Conservation (phyloP, 1,140 invertebrate genomes). For the Drosophila baimaii region DNA sequence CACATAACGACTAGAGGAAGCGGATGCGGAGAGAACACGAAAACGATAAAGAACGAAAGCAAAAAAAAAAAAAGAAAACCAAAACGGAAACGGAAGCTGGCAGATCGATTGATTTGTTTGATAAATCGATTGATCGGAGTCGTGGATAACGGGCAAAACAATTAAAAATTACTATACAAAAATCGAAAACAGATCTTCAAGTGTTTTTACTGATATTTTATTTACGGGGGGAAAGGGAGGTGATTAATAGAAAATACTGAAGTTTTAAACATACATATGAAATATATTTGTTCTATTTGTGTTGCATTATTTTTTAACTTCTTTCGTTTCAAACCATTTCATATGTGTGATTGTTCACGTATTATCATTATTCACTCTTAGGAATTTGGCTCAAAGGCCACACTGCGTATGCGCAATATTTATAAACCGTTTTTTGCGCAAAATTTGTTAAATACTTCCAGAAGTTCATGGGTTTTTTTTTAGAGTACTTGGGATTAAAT, state of each 20-base stretch:
- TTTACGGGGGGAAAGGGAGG: not conserved
- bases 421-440: not conserved
- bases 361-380: not conserved
- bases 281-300: not conserved
- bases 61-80: not conserved
- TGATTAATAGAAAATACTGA: not conserved
- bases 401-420: constrained; percentile 3
- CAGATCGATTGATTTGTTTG: constrained; percentile 37
- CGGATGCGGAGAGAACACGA: constrained; percentile 5
- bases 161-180: constrained; percentile 74
- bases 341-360: too few species aligned
- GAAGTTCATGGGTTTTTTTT: not conserved
- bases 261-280: too few species aligned
- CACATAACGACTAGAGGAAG: constrained; percentile 27
- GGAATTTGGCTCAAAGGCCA: not conserved
- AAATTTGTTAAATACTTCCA: not conserved
- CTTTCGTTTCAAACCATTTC: too few species aligned
- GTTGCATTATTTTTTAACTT: not conserved
- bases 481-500: not conserved
- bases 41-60: constrained; percentile 15
- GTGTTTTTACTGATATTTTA: constrained; percentile 30
- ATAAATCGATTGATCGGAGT: constrained; percentile 43
- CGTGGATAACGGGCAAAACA: constrained; percentile 60
- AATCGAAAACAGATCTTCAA: constrained; percentile 32
- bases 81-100: constrained; percentile 20